phyloP scores from a whole-genome alignment of 2,888 invertebrate species.

The Spilarctia lutea region DNA sequence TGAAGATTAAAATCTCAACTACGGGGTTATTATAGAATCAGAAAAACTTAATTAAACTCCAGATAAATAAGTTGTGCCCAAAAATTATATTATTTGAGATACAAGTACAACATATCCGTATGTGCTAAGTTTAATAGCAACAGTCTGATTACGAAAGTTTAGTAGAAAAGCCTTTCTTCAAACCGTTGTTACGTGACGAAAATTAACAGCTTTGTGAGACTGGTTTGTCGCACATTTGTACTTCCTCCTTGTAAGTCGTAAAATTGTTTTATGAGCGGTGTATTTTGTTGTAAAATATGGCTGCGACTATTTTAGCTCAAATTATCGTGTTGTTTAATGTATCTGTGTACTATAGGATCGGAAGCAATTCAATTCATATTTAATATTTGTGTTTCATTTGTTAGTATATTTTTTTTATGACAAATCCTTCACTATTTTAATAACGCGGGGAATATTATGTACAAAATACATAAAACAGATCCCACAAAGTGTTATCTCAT shows the following conservation, averaged over 20 bases:
- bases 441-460: no score
- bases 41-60: no score
- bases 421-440: no score
- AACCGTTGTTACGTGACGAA: conserved; percentile 8
- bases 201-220: neutral
- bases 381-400: no score
- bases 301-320: neutral
- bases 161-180: conserved; percentile 2
- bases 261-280: neutral
- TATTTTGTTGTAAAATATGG: neutral
- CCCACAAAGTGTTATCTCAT: no score
- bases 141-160: conserved; percentile 4
- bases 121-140: neutral
- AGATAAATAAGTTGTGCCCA: no score
- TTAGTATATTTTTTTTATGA: no score
- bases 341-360: no score
- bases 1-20: no score
- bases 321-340: neutral
- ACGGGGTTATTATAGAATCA: no score
- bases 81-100: neutral
- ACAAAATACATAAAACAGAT: no score
- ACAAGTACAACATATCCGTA: neutral
- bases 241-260: conserved; percentile 4
- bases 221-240: conserved; percentile 4
- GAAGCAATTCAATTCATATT: no score